A percentile compares a stretch with the other conserved stretches of the same genome.
Conservation (phyloP, 2,797 vertebrate genomes). For the Atherinosoma microstoma region DNA sequence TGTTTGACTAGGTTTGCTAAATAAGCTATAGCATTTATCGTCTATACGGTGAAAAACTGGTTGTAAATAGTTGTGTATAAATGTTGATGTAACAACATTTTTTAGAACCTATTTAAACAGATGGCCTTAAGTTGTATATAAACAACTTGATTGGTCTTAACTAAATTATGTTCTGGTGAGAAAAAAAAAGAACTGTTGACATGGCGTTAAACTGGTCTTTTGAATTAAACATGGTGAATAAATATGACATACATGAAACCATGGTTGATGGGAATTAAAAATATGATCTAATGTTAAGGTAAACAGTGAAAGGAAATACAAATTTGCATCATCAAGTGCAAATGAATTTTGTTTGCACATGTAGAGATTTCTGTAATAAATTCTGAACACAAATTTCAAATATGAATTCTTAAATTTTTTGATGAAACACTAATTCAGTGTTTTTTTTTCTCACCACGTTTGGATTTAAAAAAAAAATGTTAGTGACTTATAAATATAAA, state of each 20-base stretch:
- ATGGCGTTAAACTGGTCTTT: slow-evolving; percentile 10
- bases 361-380: not conserved
- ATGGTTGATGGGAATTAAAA: no score
- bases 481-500: no score
- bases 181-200: not conserved
- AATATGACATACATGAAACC: no score
- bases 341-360: slow-evolving; percentile 6
- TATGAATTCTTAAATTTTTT: no score
- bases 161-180: not conserved
- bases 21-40: not conserved
- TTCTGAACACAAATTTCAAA: no score
- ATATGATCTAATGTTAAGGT: slow-evolving; percentile 9
- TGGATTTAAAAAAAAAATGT: no score
- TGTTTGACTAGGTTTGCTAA: slow-evolving; percentile 27
- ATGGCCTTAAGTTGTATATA: not conserved
- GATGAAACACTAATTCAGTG: no score
- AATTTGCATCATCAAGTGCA: slow-evolving; percentile 10
- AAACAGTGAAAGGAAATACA: slow-evolving; percentile 24
- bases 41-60: not conserved
- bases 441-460: no score
- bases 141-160: slow-evolving; percentile 5
- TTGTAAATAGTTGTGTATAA: slow-evolving; percentile 9
- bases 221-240: not conserved
- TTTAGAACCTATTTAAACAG: not conserved
- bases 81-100: slow-evolving; percentile 17